Base-by-base conservation (phyloP, 2,113 vertebrate species). In the Cottus gobio region DNA sequence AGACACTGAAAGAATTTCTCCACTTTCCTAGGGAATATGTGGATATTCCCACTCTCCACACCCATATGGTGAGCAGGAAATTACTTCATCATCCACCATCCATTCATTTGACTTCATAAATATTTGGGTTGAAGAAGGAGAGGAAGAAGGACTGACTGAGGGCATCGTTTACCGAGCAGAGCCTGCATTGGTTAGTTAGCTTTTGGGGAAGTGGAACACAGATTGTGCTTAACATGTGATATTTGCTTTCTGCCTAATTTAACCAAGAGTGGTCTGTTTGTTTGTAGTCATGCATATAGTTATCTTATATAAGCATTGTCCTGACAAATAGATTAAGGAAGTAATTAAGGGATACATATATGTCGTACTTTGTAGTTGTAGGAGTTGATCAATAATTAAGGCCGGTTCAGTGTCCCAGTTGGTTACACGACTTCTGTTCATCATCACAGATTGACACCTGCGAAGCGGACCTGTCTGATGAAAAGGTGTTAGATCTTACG, bases 121-220 rank as follows among this genome's bases (percentile, higher is more conserved):
- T 93, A 94, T 95, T 91, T 94, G 94, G 91, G 89, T 95, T 89
- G 92, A 86, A 88, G 91, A 90, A 85, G 88, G 84, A 86, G 93
- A 95, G 94, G 95, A 96, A 87, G 95, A 94, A 90, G 95, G 94
- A 90, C 94, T 93, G 90, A 78, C 92, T 89, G 96, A 96, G 94
- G 92, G 93, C 93, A 92, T 95, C 91, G 90, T 97, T 93, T 97
- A 97, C 94, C 96, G 89, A 93, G 97, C 97, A 93, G 96, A 97
- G 91, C 95, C 97, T 88, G 97, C 97, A 96, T 94, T 97, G 97
- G 97, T 98, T 94, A 97, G 92, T 93, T 93, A 91, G 91, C 71
- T 78, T 85, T 68, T 81, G 72, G 81, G 73, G 16, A 67, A 66
- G 65, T 79, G 26, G 74, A 60, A 72, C 76, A 57, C 2, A 46